Evolutionary conservation across 2,797 vertebrate species (phyloP), one percentile per base, ranked within the genome.

Genomic region (Hyperoplus immaculatus): DNA sequence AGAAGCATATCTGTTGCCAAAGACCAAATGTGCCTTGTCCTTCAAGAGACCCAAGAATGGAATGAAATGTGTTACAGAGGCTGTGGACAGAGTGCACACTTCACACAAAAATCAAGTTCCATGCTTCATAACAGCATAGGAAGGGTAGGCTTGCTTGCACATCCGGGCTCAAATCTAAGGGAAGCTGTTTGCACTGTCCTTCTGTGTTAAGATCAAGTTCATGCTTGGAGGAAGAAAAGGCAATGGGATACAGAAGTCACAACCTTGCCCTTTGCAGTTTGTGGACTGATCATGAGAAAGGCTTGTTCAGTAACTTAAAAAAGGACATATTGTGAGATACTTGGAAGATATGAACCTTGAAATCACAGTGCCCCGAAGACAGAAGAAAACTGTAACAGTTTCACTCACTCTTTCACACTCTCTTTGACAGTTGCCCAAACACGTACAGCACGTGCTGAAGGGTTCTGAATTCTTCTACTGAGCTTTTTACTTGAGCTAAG

Each of bases 181-280:
- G 84, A 83, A 88, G 85, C 81, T 80, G 83, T 90, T 89, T 86
- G 82, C 54, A 64, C 84, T 92, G 92, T 94, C 92, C 87, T 81
- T 77, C 46, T 88, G 73, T 14, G 66, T 94, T 93, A 93, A 81
- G 83, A 91, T 93, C 92, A 93, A 92, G 78, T 60, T 61, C 51
- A 53, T 68, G 90, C 90, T 92, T 45, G 74, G 81, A 93, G 92
- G 88, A 90, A 91, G 81, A 84, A 87, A 80, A 81, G 82, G 75
- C 75, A 83, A 75, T 49, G 75, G 81, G 82, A 92, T 88, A 66
- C 77, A 83, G 71, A 80, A 91, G 92, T 93, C 86, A 78, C 81
- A 91, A 90, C 90, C 88, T 92, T 92, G 90, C 93, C 87, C 88
- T 92, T 88, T 92, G 89, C 89, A 10, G 88, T 92, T 82, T 87